Evolutionary conservation across 2,888 invertebrate species (phyloP).

Genomic region (Slavum lentiscoides): DNA sequence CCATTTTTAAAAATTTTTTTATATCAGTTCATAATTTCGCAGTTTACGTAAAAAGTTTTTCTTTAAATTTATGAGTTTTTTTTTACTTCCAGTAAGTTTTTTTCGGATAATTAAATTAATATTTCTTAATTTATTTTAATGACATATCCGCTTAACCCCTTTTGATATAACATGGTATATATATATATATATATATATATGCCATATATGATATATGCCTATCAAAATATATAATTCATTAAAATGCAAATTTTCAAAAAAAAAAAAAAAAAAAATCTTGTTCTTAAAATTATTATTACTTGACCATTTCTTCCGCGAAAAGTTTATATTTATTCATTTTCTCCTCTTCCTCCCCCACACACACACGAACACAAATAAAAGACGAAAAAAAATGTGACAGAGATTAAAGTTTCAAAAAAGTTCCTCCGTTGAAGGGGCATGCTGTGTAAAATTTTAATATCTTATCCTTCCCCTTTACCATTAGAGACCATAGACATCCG

Average conservation of each 20-base stretch:
- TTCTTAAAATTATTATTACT: conserved; percentile 17
- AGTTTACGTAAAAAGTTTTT: neutral
- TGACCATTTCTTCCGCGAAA: conserved; percentile 6
- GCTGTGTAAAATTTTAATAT: conserved; percentile 45
- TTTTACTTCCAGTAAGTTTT: neutral
- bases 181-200: too few species aligned
- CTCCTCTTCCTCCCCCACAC: neutral
- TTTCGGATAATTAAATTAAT: neutral
- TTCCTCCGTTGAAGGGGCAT: conserved; percentile 27
- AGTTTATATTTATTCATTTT: conserved; percentile 29
- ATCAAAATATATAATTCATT: neutral
- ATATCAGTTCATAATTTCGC: neutral
- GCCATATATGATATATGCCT: too few species aligned
- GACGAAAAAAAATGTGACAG: conserved; percentile 13
- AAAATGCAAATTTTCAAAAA: too few species aligned
- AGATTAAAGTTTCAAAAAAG: conserved; percentile 45
- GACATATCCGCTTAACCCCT: neutral
- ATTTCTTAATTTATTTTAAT: neutral
- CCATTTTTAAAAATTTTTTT: neutral
- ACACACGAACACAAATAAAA: too few species aligned
- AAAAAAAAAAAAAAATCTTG: conserved; percentile 2
- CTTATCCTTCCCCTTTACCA: conserved; percentile 14
- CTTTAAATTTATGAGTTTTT: neutral
- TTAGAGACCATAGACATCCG: conserved; percentile 32
- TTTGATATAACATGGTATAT: neutral